A percentile compares a stretch with the other conserved stretches of the same genome.
These are phyloP conservation scores for Procambarus clarkii DNA, from an alignment of 1,140 invertebrate species.

Conservation along the genomic window DNA sequence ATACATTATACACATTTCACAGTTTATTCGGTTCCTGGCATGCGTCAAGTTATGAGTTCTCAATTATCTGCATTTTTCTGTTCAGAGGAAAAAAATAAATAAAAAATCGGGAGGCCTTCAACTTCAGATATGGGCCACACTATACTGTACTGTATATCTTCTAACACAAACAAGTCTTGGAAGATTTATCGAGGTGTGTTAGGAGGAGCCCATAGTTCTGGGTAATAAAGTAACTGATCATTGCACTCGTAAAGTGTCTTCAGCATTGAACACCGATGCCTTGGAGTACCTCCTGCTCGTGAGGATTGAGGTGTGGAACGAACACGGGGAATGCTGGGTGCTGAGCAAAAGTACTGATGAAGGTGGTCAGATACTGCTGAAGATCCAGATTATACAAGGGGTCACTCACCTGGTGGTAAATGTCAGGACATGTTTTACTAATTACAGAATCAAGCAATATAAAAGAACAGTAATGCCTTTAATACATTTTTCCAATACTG, in stretches of 20 bases:
- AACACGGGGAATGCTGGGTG: constrained; percentile 80
- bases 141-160: not conserved
- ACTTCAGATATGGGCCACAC: no score
- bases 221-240: not conserved
- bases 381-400: constrained; percentile 81
- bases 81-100: not conserved
- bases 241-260: not conserved
- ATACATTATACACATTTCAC: not conserved
- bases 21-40: not conserved
- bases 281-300: constrained; percentile 77
- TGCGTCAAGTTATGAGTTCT: not conserved
- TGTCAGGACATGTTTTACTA: no score
- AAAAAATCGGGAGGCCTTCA: no score
- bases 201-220: no score
- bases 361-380: constrained; percentile 80
- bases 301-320: constrained; percentile 79
- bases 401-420: constrained; percentile 76
- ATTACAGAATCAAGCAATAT: no score
- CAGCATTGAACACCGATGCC: constrained; percentile 73
- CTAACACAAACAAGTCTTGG: not conserved
- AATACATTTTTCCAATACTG: no score
- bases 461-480: no score
- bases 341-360: constrained; percentile 80
- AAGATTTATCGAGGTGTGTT: not conserved
- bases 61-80: not conserved